Evolutionary conservation across 35 echinoderm and acorn worm species (phyloP).

Genomic region (Ptychodera flava): DNA sequence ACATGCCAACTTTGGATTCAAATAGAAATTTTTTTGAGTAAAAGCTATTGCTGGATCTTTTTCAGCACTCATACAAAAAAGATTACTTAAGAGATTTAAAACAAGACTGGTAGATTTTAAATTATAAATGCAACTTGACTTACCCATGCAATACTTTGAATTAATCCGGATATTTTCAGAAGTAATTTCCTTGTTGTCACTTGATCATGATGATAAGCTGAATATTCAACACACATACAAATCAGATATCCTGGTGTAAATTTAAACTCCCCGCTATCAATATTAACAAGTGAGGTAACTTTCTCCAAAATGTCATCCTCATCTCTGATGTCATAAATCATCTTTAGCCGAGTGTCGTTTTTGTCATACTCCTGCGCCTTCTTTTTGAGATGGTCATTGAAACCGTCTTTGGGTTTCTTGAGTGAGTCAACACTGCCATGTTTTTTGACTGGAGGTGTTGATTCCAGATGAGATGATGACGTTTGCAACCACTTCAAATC

Average conservation of each 20-base stretch:
- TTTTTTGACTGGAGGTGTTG: neutral
- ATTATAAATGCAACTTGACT: conserved; percentile 16
- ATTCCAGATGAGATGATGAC: neutral
- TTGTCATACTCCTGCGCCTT: conserved; percentile 57
- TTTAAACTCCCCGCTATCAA: conserved; percentile 5
- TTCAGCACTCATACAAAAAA: too few species aligned
- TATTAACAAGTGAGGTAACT: conserved; percentile 26
- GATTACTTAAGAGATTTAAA: too few species aligned
- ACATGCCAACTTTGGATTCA: too few species aligned
- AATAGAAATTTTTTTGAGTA: too few species aligned
- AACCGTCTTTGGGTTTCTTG: conserved; percentile 16
- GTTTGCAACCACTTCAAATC: neutral
- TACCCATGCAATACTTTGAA: conserved; percentile 70
- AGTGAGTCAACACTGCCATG: neutral
- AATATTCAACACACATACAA: conserved; percentile 46
- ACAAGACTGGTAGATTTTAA: too few species aligned
- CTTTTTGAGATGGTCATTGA: conserved; percentile 46
- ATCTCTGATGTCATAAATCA: conserved; percentile 34
- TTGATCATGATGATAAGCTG: conserved; percentile 54
- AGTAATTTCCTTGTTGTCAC: conserved; percentile 34
- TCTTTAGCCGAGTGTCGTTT: conserved; percentile 47
- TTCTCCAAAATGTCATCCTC: conserved; percentile 63
- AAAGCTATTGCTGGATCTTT: too few species aligned
- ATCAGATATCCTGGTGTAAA: conserved; percentile 38
- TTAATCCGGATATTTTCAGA: conserved; percentile 35